Conservation (phyloP, 2,797 vertebrate genomes). For the Hylomyscus alleni region DNA sequence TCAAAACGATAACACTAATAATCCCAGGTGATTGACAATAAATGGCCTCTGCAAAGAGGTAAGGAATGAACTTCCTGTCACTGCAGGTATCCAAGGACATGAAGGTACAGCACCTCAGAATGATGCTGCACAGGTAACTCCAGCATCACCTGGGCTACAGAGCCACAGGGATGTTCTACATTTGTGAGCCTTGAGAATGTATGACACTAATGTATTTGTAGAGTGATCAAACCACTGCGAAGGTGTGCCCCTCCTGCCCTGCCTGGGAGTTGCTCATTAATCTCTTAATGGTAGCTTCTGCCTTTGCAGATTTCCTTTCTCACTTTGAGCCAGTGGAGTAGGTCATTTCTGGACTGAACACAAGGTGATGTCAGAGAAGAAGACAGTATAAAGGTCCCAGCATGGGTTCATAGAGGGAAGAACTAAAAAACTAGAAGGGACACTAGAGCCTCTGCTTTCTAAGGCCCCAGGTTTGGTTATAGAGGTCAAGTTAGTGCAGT, state of each 20-base stretch:
- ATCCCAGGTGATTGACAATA: neutral
- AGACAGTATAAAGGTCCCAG: neutral
- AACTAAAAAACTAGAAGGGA: accelerated
- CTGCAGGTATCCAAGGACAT: neutral
- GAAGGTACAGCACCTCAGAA: neutral
- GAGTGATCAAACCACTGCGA: neutral
- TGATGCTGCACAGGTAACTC: neutral
- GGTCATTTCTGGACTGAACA: neutral
- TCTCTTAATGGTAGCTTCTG: neutral
- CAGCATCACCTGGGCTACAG: neutral
- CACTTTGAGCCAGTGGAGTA: neutral
- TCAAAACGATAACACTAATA: slow-evolving; percentile 18
- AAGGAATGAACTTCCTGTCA: neutral
- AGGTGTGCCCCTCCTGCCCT: neutral
- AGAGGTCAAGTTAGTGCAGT: neutral
- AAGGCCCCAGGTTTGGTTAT: neutral
- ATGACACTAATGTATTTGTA: neutral
- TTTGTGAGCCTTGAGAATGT: neutral
- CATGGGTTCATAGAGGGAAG: too few relatives aligned
- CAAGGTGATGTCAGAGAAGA: neutral
- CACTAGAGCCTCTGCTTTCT: neutral
- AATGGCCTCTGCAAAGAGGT: neutral
- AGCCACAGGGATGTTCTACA: neutral
- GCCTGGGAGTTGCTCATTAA: neutral
- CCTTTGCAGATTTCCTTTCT: slow-evolving; percentile 39